These are phyloP conservation scores for Crocidura indochinensis DNA, from an alignment of 2,797 vertebrate species.

Conservation along the genomic window DNA sequence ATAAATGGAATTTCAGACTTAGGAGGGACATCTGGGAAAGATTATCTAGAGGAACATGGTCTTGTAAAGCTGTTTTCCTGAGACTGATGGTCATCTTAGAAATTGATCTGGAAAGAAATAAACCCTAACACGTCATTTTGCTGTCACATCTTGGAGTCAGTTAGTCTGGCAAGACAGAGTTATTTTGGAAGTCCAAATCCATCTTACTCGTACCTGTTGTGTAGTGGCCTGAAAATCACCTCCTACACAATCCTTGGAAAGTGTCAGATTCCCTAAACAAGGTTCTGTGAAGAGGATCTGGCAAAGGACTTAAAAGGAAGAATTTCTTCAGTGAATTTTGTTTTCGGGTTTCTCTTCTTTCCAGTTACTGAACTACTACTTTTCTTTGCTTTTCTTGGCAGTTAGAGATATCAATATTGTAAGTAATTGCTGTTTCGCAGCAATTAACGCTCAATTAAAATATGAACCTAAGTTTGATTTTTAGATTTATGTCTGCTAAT, in stretches of 20 bases:
- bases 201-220: constrained; percentile 76
- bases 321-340: constrained; percentile 54
- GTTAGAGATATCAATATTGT: not conserved
- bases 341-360: constrained; percentile 45
- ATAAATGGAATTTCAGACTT: constrained; percentile 59
- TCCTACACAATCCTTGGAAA: constrained; percentile 68
- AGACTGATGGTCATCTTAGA: constrained; percentile 69
- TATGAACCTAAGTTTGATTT: constrained; percentile 49
- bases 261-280: constrained; percentile 65
- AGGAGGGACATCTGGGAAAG: constrained; percentile 48
- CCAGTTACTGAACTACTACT: not conserved
- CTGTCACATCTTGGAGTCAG: constrained; percentile 58
- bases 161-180: constrained; percentile 67
- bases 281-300: constrained; percentile 48
- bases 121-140: constrained; percentile 71
- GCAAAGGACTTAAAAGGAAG: constrained; percentile 67
- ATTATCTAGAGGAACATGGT: not conserved
- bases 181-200: constrained; percentile 59
- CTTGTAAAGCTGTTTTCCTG: constrained; percentile 72
- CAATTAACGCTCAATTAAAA: constrained; percentile 36
- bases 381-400: constrained; percentile 23
- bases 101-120: constrained; percentile 71
- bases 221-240: constrained; percentile 70
- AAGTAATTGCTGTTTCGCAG: constrained; percentile 21
- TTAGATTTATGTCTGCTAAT: constrained; percentile 25